A percentile compares a stretch with the other conserved stretches of the same genome.
Conservation (phyloP, 1,140 invertebrate species). For the Habropoda laboriosa region DNA sequence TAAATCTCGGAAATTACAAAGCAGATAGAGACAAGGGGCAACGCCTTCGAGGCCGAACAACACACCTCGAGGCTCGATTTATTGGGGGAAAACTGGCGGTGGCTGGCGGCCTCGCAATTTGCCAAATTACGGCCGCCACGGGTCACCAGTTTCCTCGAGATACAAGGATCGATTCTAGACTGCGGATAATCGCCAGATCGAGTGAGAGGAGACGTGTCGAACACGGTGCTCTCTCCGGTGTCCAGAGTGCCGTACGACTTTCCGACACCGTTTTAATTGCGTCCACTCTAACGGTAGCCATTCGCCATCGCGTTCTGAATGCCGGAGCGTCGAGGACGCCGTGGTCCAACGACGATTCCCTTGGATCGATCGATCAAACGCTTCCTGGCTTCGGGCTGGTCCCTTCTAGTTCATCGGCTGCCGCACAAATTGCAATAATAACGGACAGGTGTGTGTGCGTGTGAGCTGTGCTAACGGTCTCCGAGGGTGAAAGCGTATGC, state of each 20-base stretch:
- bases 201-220: conserved; percentile 63
- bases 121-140: conserved; percentile 1
- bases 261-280: conserved; percentile 82
- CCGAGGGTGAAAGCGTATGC: conserved; percentile 11
- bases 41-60: neutral
- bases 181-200: conserved; percentile 50
- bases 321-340: conserved; percentile 23
- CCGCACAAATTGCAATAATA: conserved; percentile 6
- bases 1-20: conserved; percentile 1
- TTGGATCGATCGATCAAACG: conserved; percentile 49
- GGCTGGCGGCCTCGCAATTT: neutral
- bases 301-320: conserved; percentile 53
- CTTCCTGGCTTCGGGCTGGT: neutral
- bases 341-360: conserved; percentile 22
- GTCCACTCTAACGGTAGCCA: conserved; percentile 76
- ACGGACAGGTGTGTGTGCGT: neutral
- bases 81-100: conserved; percentile 1
- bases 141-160: conserved; percentile 8
- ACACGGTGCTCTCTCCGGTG: conserved; percentile 51
- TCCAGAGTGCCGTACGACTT: conserved; percentile 69
- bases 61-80: neutral
- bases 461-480: conserved; percentile 11
- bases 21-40: neutral
- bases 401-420: neutral
- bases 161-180: conserved; percentile 29